Base-by-base conservation (phyloP, 2,888 invertebrate species). In the Poecilus cupreus region DNA sequence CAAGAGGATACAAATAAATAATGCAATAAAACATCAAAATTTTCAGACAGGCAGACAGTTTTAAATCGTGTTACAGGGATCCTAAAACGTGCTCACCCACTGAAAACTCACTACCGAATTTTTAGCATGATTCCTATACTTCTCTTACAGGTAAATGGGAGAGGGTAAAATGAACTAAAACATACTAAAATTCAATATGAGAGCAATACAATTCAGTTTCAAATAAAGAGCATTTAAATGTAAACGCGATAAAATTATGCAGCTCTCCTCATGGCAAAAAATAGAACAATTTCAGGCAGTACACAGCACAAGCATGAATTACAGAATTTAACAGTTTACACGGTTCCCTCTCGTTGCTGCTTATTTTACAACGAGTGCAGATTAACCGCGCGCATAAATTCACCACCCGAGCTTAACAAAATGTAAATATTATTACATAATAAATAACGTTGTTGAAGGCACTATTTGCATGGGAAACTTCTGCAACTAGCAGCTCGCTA, bases 371-470 rank as follows among this genome's bases (percentile, higher is more conserved):
- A 68, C 64, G 37, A 37, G 64, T 37, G 46, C 72, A 76, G 76
- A 76, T 76, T 76, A 76, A 57, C 76, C 76, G 39, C 49, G 57
- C 39, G 57, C 57, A 76, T 76, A 76, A 72, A 76, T 76, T 76
- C 76, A 54, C 18, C 54, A 20, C 57, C 26, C 57, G 11, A 76
- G 51, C 54, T 76, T 54, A 76, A 76, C 76, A 76, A 76, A 76
- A 76, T 76, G 76, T 76, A 76, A 76, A 76, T 76, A 76, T 76
- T 76, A 54, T 76, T 76, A 76, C 57, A 57, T 57, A 54, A 54
- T 76, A 76, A 76, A 76, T 76, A 57, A 76, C 76, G 39, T 24
- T 24, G 46, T 26, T 46, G 72, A 72, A 72, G 26, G 46, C 49
- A 46, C 72, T 72, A 72, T 72, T 72, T 46, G 72, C 72, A 72